Evolutionary conservation across 2,113 vertebrate species (phyloP), one percentile per base, ranked within the genome.

Genomic region (Sceloporus undulatus): DNA sequence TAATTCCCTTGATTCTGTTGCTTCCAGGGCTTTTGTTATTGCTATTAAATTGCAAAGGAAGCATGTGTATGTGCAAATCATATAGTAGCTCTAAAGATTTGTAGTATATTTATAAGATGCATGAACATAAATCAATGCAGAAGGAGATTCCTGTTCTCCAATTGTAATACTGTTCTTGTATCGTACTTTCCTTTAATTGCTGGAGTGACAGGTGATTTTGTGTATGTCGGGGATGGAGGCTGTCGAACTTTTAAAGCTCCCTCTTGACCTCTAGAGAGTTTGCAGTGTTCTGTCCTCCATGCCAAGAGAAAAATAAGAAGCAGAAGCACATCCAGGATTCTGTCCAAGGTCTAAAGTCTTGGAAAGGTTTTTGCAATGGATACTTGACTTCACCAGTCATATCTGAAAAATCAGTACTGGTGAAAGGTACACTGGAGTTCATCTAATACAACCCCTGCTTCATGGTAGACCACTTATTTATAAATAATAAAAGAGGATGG

Each of bases 1-100:
- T 96, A 98, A 98, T 98, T 98, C 98, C 98, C 98, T 93, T 96
- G 97, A 98, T 97, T 96, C 95, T 95, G 91, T 97, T 96, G 94
- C 97, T 96, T 96, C 93, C 90, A 96, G 90, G 94, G 92, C 93
- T 96, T 96, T 92, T 95, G 91, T 95, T 97, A 97, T 97, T 96
- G 97, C 97, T 95, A 93, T 97, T 97, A 98, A 97, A 96, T 94
- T 96, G 95, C 90, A 96, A 96, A 97, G 91, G 88, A 93, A 96
- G 92, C 91, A 92, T 96, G 94, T 91, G 70, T 89, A 91, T 90
- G 25, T 56, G 85, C 87, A 88, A 42, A 87, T 82, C 88, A 92
- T 59, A 54, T 54, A 62, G 74, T n/a, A 21, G 71, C 42, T 92
- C 88, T 91, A 25, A 86, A 85, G 85, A 84, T 88, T 93, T 74